These are phyloP conservation scores for Tolmerus cingulatus DNA, from an alignment of 2,888 invertebrate species.

Conservation along the genomic window DNA sequence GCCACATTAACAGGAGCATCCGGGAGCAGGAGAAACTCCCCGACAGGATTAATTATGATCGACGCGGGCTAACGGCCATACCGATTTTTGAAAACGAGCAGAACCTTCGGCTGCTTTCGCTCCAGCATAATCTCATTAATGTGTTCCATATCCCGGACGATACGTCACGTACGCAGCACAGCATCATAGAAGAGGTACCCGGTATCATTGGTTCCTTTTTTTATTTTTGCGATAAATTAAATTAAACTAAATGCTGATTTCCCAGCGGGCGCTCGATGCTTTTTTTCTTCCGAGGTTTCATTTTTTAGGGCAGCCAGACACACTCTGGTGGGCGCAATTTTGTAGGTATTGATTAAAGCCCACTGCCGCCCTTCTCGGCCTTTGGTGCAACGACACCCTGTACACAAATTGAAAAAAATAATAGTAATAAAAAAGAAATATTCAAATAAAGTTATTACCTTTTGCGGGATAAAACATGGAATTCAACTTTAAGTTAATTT, in stretches of 20 bases:
- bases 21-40: conserved; percentile 85
- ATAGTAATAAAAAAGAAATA: not conserved
- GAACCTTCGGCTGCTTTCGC: conserved; percentile 81
- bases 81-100: conserved; percentile 83
- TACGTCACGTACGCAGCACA: conserved; percentile 6
- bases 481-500: not conserved
- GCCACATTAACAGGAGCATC: conserved; percentile 73
- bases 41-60: conserved; percentile 88
- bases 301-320: not conserved
- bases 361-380: not conserved
- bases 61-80: conserved; percentile 82
- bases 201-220: not conserved
- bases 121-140: conserved; percentile 90
- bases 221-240: not conserved
- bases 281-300: not conserved
- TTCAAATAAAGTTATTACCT: not conserved
- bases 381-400: not conserved
- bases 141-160: conserved; percentile 62
- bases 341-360: not conserved
- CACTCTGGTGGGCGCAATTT: not conserved
- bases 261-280: not conserved
- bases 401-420: not conserved
- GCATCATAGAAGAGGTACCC: conserved; percentile 21
- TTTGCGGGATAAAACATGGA: not conserved
- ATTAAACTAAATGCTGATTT: not conserved